Base-by-base conservation (phyloP, 2,797 vertebrate genomes). In the Natrix natrix region DNA sequence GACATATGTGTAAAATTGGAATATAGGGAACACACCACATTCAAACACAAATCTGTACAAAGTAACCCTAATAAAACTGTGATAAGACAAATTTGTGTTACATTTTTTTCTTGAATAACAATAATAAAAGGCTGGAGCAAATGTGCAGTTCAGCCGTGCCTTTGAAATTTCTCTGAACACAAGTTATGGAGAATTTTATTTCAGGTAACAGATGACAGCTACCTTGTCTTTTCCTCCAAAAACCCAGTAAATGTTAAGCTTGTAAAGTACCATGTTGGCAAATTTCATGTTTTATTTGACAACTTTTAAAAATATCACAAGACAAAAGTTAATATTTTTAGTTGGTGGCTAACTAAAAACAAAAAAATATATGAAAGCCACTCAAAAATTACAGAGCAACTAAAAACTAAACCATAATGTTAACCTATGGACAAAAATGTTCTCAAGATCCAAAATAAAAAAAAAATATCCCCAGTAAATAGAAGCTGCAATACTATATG, bases 241-340 rank as follows among this genome's bases (percentile, higher is more conserved):
- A 93, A 48, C 90, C 92, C 26, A n/a, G 52, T 88, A 57, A 90
- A 87, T 91, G 17, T 37, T 91, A 91, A 43, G 2, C 89, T 86
- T 8, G 16, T 69, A 91, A 78, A 94, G n/a, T 74, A 91, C 74
- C 83, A 83, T 0, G 0, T 57, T 94, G 92, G 37, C 48, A 93
- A 96, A 93, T 94, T 91, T 43, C 91, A 90, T 83, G 91, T 28
- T 60, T 89, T 95, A 95, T 94, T 88, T 94, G 93, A 93, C 95
- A 94, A 86, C 63, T 93, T 88, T 89, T 93, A 94, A 95, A 95
- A 95, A 93, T 87, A 93, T 78, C 87, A 54, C 78, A 87, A 93
- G 92, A 87, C 6, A 78, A 91, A 83, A 74, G 20, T 28, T 93
- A 93, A 95, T 91, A 43, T 92, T 92, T 90, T 91, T 56, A 87